Percentiles rank a stretch among this genome's conserved stretches.
These are phyloP conservation scores for Peromyscus leucopus DNA, from an alignment of 2,113 vertebrate genomes.

Conservation along the genomic window DNA sequence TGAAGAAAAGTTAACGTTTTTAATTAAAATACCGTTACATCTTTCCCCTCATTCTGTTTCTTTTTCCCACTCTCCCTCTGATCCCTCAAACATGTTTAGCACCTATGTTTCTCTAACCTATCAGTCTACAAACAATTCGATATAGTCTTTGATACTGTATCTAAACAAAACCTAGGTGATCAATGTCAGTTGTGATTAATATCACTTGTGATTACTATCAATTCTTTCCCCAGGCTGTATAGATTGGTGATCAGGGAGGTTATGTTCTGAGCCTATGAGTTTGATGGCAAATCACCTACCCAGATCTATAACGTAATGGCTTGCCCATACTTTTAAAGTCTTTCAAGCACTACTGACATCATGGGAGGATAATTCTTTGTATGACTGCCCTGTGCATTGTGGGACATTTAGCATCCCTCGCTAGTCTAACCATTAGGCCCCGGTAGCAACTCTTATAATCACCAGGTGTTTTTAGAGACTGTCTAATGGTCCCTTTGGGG, in stretches of 20 bases:
- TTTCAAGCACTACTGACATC: rapidly evolving
- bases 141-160: slow-evolving; percentile 2
- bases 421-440: neutral
- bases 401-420: neutral
- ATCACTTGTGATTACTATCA: neutral
- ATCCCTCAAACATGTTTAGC: neutral
- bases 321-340: neutral
- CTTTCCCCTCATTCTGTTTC: neutral
- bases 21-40: neutral
- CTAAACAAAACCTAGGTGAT: neutral
- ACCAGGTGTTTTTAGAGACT: neutral
- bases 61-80: neutral
- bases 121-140: neutral
- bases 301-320: neutral
- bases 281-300: neutral
- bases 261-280: neutral
- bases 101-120: neutral
- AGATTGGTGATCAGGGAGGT: neutral
- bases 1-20: neutral
- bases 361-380: neutral
- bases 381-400: neutral
- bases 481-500: neutral
- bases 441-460: neutral
- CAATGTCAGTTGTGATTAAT: neutral
- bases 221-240: neutral